Conservation (phyloP, 1,140 invertebrate genomes). For the Zaprionus kolodkinae region DNA sequence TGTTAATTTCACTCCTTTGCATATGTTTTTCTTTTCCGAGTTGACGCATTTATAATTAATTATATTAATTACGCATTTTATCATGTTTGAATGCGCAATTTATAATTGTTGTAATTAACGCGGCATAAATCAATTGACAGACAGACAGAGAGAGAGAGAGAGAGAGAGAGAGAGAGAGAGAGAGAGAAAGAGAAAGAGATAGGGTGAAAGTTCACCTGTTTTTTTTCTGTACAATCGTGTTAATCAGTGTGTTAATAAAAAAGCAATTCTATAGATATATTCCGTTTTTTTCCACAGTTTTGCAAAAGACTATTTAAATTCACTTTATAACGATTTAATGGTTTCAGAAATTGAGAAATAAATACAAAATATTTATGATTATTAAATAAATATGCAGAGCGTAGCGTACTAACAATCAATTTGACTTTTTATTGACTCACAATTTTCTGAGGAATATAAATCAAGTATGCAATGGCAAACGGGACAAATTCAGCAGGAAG, state of each 20-base stretch:
- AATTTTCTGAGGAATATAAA: constrained; percentile 11
- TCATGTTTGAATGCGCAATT: constrained; percentile 22
- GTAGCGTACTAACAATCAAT: not conserved
- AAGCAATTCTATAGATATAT: not conserved
- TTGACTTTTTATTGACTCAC: not conserved
- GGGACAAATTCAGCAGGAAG: constrained; percentile 17
- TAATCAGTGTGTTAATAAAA: not conserved
- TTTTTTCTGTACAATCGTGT: not conserved
- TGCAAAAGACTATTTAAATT: not conserved
- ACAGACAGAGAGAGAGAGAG: not conserved
- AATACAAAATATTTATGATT: not conserved
- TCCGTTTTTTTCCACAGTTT: not conserved
- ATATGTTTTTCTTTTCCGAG: constrained; percentile 29
- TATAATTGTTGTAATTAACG: constrained; percentile 59
- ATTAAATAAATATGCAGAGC: no score
- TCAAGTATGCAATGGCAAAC: not conserved
- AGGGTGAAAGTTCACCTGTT: not conserved
- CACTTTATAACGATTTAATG: not conserved
- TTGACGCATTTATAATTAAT: constrained; percentile 51
- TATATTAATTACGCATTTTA: constrained; percentile 61
- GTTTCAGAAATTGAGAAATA: not conserved
- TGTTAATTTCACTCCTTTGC: constrained; percentile 33
- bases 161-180: not conserved
- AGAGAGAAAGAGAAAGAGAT: not conserved
- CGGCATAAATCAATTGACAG: constrained; percentile 64